These are phyloP conservation scores for Meda fulgida DNA, from an alignment of 2,797 vertebrate species.

Conservation along the genomic window DNA sequence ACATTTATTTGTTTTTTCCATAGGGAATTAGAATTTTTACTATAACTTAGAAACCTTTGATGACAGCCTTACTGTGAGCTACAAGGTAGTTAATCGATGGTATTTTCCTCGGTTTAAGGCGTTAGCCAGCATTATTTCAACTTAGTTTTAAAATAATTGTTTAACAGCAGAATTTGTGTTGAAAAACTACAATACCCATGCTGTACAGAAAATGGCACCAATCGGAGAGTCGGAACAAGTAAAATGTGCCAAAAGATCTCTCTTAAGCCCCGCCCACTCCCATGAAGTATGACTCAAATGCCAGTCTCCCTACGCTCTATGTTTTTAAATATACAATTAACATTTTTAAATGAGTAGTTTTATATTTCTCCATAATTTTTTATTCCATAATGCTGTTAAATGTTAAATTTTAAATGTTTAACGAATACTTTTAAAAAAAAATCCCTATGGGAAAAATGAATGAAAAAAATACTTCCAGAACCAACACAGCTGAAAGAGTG, in stretches of 20 bases:
- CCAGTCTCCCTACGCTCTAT: not conserved
- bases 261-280: not conserved
- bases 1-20: not conserved
- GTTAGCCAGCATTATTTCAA: not conserved
- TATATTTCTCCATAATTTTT: not conserved
- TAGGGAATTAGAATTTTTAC: not conserved
- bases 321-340: not conserved
- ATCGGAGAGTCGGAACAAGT: not conserved
- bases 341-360: not conserved
- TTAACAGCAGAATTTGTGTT: not conserved
- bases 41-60: not conserved
- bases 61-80: not conserved
- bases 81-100: not conserved
- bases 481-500: too few relatives aligned
- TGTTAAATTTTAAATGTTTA: too few relatives aligned
- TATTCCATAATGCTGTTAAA: not conserved
- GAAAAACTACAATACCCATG: not conserved
- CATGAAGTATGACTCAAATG: too few relatives aligned
- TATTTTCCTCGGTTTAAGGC: not conserved
- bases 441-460: not conserved
- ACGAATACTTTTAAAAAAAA: accelerated
- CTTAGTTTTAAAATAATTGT: not conserved
- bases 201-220: not conserved
- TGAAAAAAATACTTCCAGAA: too few relatives aligned
- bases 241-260: not conserved